Conservation (phyloP, 2,113 vertebrate genomes). For the Oenanthe melanoleuca region DNA sequence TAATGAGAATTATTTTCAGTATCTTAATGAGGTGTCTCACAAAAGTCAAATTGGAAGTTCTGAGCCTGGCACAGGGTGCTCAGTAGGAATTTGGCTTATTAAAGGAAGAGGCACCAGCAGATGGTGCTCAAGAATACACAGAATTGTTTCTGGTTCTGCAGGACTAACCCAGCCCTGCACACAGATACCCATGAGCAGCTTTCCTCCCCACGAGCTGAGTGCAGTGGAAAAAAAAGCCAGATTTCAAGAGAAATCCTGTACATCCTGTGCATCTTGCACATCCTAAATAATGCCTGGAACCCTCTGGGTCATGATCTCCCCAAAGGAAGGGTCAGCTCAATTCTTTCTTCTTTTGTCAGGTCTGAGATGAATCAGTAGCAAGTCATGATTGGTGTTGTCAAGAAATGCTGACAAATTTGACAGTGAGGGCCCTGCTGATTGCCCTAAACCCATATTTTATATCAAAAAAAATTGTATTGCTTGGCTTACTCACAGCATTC, state of each 20-base stretch:
- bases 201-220: not conserved
- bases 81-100: not conserved
- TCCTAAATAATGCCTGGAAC: not conserved
- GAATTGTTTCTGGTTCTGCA: not conserved
- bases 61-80: not conserved
- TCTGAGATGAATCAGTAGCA: conserved; percentile 30
- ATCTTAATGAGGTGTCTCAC: not conserved
- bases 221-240: not conserved
- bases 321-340: not conserved
- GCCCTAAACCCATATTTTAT: not conserved
- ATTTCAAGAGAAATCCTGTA: not conserved
- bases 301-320: not conserved
- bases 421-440: conserved; percentile 10
- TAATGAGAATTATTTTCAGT: not conserved
- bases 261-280: not conserved
- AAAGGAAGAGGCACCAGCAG: not conserved
- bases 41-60: not conserved
- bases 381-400: conserved; percentile 11
- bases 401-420: conserved; percentile 14
- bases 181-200: not conserved
- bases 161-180: not conserved
- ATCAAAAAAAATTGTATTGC: not conserved
- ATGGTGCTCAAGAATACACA: conserved; percentile 39
- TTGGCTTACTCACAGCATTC: not conserved
- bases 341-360: conserved; percentile 26